A percentile compares a stretch with the other conserved stretches of the same genome.
Conservation (phyloP, 2,888 invertebrate species). For the Eupsilia transversa region DNA sequence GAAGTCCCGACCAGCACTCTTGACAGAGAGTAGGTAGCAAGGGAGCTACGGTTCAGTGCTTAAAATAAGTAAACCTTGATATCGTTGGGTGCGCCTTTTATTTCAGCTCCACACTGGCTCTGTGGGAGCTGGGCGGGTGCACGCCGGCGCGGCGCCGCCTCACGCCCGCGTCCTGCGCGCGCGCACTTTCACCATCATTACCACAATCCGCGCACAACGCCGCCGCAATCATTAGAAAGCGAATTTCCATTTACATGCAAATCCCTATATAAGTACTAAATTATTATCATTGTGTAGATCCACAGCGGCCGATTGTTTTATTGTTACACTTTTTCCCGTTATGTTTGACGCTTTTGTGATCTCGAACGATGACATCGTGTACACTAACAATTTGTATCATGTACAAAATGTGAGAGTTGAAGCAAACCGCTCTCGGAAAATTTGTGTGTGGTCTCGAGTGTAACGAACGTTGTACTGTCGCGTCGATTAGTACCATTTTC, state of each 20-base stretch:
- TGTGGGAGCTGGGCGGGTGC: constrained; percentile 33
- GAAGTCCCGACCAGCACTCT: background rate
- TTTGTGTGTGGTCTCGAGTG: constrained; percentile 7
- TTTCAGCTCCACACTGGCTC: constrained; percentile 28
- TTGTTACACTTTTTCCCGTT: constrained; percentile 75
- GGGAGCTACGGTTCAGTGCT: constrained; percentile 1
- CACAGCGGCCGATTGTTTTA: constrained; percentile 63
- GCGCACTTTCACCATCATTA: constrained; percentile 84
- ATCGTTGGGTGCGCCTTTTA: constrained; percentile 5
- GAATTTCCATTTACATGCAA: constrained; percentile 83
- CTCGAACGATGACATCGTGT: constrained; percentile 33
- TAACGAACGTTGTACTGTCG: background rate
- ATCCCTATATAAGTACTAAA: constrained; percentile 74
- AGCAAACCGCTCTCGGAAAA: constrained; percentile 11
- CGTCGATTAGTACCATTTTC: background rate
- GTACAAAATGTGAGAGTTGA: constrained; percentile 42
- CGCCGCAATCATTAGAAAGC: constrained; percentile 83
- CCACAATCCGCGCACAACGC: constrained; percentile 72
- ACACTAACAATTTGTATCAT: constrained; percentile 21
- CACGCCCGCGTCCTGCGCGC: constrained; percentile 68
- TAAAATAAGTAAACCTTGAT: background rate
- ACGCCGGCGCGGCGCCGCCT: no score
- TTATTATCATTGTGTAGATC: constrained; percentile 71
- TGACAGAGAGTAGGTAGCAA: background rate
- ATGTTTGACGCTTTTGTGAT: constrained; percentile 29